Evolutionary conservation across 2,888 invertebrate species (phyloP).

Genomic region (Sesamia inferens): DNA sequence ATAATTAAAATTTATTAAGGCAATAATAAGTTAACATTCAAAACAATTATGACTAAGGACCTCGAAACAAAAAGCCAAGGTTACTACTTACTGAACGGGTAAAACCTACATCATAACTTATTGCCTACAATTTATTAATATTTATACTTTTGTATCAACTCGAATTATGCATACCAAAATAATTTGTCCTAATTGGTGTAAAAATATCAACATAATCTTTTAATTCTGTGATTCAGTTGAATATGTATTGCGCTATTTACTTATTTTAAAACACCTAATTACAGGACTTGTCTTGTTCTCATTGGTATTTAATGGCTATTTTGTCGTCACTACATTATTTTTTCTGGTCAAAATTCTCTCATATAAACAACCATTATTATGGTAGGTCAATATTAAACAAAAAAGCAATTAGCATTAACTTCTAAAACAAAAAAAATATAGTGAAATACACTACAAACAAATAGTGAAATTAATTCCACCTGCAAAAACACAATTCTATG

Average conservation of each 20-base stretch:
- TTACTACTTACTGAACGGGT: slow-evolving; percentile 33
- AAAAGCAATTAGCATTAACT: not conserved
- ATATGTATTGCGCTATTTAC: not conserved
- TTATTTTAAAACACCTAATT: not conserved
- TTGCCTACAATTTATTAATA: slow-evolving; percentile 38
- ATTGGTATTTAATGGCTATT: not conserved
- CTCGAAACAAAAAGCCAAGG: slow-evolving; percentile 57
- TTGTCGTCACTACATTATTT: not conserved
- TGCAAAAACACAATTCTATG: not conserved
- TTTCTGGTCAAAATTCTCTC: fast-evolving
- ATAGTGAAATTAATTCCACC: not conserved
- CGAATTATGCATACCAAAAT: slow-evolving; percentile 12
- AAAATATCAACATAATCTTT: not conserved
- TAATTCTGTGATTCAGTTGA: slow-evolving; percentile 3
- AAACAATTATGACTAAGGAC: slow-evolving; percentile 57
- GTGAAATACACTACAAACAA: no score
- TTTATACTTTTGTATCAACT: slow-evolving; percentile 37
- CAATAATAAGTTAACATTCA: slow-evolving; percentile 49
- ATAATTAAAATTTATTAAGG: slow-evolving; percentile 51
- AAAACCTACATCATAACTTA: slow-evolving; percentile 46
- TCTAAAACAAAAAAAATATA: no score
- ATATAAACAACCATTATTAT: no score
- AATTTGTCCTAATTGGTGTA: slow-evolving; percentile 11
- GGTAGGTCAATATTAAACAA: not conserved
- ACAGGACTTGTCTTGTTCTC: not conserved